Evolutionary conservation across 2,888 invertebrate genomes (phyloP).

Genomic region (Brenthis hecate): DNA sequence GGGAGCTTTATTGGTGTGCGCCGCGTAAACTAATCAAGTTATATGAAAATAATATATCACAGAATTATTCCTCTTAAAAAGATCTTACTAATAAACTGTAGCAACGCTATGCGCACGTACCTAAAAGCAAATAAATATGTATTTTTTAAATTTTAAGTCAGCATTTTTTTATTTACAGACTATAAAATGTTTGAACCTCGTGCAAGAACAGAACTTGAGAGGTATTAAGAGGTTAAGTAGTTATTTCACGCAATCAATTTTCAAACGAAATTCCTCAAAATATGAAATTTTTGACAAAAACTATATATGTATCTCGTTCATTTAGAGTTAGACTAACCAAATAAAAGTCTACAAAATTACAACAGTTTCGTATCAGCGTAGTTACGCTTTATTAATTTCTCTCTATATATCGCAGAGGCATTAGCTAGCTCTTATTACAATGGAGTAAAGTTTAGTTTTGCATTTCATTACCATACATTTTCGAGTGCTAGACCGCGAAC

Average conservation of each 20-base stretch:
- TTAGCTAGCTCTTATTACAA: conserved; percentile 6
- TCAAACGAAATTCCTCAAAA: neutral
- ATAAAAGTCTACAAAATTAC: conserved; percentile 26
- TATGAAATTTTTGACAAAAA: conserved; percentile 11
- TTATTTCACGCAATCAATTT: neutral
- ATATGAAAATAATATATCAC: too few relatives aligned
- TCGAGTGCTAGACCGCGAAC: conserved; percentile 30
- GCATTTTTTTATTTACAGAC: too few relatives aligned
- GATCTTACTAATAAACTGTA: too few relatives aligned
- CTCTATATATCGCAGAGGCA: neutral
- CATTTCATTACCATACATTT: neutral
- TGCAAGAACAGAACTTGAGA: neutral
- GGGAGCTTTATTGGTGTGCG: too few relatives aligned
- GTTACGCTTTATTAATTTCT: conserved; percentile 29
- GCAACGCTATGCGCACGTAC: too few relatives aligned
- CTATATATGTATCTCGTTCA: conserved; percentile 17
- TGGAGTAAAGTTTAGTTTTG: conserved; percentile 2
- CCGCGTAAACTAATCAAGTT: too few relatives aligned
- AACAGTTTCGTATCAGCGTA: conserved; percentile 19
- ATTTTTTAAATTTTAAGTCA: too few relatives aligned
- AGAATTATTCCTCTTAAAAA: too few relatives aligned
- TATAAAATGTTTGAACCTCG: too few relatives aligned
- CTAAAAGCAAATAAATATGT: too few relatives aligned
- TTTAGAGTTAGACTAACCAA: conserved; percentile 23
- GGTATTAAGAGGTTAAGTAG: neutral